Percentiles rank a stretch among this genome's conserved stretches.
phyloP scores from a whole-genome alignment of 2,797 vertebrate species.

The Aldrovandia affinis region DNA sequence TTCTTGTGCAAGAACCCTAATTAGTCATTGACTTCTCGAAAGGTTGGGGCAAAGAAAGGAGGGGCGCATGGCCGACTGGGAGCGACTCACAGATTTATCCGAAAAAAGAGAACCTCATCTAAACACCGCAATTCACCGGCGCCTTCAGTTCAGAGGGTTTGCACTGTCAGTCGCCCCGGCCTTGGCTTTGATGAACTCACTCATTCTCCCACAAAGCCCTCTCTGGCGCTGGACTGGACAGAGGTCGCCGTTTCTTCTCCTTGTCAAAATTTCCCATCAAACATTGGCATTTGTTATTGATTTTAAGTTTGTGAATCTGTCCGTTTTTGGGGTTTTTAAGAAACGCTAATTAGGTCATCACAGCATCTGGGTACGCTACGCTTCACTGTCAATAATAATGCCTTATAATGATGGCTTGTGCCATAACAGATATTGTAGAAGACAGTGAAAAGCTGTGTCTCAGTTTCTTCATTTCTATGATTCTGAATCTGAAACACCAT shows the following conservation, averaged over 20 bases:
- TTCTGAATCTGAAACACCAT: neutral
- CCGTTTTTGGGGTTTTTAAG: neutral
- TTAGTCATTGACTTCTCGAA: constrained; percentile 30
- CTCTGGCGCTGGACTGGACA: neutral
- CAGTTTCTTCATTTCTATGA: neutral
- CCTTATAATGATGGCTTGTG: neutral
- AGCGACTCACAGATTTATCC: constrained; percentile 6
- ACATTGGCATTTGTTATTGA: neutral
- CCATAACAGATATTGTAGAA: neutral
- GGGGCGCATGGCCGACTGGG: neutral
- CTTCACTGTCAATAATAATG: neutral
- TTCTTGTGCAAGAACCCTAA: constrained; percentile 21
- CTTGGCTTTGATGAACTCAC: neutral
- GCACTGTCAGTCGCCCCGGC: neutral
- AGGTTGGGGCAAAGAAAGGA: constrained; percentile 13
- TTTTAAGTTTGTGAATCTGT: neutral
- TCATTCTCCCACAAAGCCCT: neutral
- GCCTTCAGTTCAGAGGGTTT: neutral
- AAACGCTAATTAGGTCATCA: neutral
- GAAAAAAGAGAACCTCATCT: constrained; percentile 11
- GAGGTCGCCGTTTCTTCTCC: neutral
- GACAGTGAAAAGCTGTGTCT: neutral
- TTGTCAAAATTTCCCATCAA: neutral
- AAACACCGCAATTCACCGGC: neutral
- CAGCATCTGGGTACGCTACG: neutral